A percentile compares a stretch with the other conserved stretches of the same genome.
phyloP scores from a whole-genome alignment of 1,140 invertebrate genomes.

The Mactra quadrangularis region DNA sequence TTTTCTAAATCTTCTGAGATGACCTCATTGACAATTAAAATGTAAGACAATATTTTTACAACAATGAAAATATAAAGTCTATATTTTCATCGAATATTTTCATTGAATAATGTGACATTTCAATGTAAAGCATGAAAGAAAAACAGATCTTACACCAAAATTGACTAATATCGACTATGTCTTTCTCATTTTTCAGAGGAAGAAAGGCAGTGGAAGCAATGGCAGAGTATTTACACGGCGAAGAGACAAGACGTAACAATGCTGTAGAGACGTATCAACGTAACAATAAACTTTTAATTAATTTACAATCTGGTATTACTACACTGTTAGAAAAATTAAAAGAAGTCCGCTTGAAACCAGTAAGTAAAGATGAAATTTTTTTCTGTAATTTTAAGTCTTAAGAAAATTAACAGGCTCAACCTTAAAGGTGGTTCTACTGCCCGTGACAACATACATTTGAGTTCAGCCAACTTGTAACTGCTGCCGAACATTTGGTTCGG shows the following conservation, averaged over 20 bases:
- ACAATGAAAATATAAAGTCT: too few relatives aligned
- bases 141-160: too few relatives aligned
- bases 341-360: conserved; percentile 69
- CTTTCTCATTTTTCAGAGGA: conserved; percentile 66
- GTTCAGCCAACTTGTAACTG: too few relatives aligned
- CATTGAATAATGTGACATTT: too few relatives aligned
- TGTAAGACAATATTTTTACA: too few relatives aligned
- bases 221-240: conserved; percentile 48
- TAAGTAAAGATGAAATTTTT: conserved; percentile 39
- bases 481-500: too few relatives aligned
- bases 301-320: conserved; percentile 65
- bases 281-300: conserved; percentile 63
- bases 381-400: not conserved
- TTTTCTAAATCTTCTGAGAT: too few relatives aligned
- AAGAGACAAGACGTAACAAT: conserved; percentile 49
- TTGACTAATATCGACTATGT: too few relatives aligned
- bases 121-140: too few relatives aligned
- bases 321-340: conserved; percentile 70
- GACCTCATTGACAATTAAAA: too few relatives aligned
- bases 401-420: too few relatives aligned
- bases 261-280: conserved; percentile 9
- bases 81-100: too few relatives aligned
- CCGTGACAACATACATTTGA: not conserved
- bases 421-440: not conserved
- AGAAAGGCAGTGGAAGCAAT: conserved; percentile 64